Evolutionary conservation across 2,888 invertebrate genomes (phyloP).

Genomic region (Andricus quercusramuli): DNA sequence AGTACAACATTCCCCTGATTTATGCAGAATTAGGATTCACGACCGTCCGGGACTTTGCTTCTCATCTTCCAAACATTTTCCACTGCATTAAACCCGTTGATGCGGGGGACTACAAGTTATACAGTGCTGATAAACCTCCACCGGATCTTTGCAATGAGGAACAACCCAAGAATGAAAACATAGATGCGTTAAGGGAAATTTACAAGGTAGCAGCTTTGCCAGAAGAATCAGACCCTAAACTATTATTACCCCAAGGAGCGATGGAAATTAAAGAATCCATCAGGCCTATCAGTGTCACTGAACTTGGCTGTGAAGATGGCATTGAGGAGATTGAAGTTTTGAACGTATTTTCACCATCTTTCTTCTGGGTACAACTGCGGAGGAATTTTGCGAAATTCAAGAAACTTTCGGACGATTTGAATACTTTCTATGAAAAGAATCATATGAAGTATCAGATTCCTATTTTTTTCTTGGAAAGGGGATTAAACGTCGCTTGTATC

Average conservation of each 20-base stretch:
- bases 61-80: conserved; percentile 69
- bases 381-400: conserved; percentile 58
- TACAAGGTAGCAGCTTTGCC: conserved; percentile 58
- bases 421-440: conserved; percentile 62
- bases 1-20: conserved; percentile 66
- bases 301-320: conserved; percentile 51
- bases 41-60: conserved; percentile 68
- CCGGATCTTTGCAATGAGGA: conserved; percentile 39
- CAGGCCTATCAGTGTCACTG: conserved; percentile 62
- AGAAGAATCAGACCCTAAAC: conserved; percentile 53
- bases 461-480: conserved; percentile 64
- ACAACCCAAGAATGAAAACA: conserved; percentile 45
- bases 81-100: conserved; percentile 54
- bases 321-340: conserved; percentile 64
- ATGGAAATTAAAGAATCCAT: conserved; percentile 67
- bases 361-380: conserved; percentile 72
- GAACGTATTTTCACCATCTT: conserved; percentile 72
- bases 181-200: conserved; percentile 51
- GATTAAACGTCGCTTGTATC: conserved; percentile 70
- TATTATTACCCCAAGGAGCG: conserved; percentile 66
- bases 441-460: conserved; percentile 62
- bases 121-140: conserved; percentile 58
- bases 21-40: conserved; percentile 70
- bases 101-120: conserved; percentile 64
- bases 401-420: conserved; percentile 65